Conservation (phyloP, 2,888 invertebrate species). For the Hypena proboscidalis region DNA sequence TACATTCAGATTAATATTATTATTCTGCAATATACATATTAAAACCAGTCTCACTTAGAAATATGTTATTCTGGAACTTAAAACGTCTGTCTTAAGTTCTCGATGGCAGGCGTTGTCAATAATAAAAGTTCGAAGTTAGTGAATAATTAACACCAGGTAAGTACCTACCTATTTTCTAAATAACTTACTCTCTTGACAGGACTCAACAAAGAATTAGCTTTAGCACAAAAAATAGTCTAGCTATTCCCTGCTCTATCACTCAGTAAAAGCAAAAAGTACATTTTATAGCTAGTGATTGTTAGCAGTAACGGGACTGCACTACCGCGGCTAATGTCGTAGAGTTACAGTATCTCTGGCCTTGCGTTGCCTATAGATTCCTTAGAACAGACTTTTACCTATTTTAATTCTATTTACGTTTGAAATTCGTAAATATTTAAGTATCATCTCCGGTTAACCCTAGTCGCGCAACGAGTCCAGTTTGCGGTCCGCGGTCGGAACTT, state of each 20-base stretch:
- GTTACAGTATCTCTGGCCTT: constrained; percentile 15
- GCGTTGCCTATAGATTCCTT: constrained; percentile 29
- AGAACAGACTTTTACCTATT: constrained; percentile 25
- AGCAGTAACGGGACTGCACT: constrained; percentile 15
- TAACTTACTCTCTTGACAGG: too few species aligned
- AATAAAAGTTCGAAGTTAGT: too few species aligned
- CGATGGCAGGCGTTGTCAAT: too few species aligned
- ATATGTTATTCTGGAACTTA: too few species aligned
- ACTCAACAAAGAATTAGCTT: too few species aligned
- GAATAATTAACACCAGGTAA: too few species aligned
- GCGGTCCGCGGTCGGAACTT: constrained; percentile 48
- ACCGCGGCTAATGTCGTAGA: constrained; percentile 21
- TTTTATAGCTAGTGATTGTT: constrained; percentile 15
- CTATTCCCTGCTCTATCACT: not conserved
- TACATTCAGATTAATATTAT: too few species aligned
- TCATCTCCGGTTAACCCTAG: constrained; percentile 47
- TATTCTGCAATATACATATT: too few species aligned
- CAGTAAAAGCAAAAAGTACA: constrained; percentile 10
- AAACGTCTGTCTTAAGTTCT: too few species aligned
- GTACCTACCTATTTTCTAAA: too few species aligned
- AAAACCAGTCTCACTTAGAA: too few species aligned
- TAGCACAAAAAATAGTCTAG: too few species aligned
- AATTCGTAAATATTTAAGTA: constrained; percentile 53
- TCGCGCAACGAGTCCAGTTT: constrained; percentile 50
- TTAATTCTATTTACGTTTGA: constrained; percentile 38